Conservation (phyloP, 2,113 vertebrate genomes). For the Etheostoma spectabile region DNA sequence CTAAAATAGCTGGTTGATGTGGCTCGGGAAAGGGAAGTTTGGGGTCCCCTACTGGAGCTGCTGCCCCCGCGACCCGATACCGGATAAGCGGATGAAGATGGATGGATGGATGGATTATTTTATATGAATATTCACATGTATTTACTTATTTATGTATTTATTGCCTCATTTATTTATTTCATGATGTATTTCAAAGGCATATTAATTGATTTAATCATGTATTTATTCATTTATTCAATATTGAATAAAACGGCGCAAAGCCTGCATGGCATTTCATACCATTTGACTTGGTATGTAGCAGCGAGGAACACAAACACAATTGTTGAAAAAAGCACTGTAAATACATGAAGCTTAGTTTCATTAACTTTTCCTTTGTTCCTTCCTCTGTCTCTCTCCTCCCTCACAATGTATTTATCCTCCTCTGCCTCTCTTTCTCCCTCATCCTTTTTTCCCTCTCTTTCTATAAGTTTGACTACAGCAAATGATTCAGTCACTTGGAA, state of each 20-base stretch:
- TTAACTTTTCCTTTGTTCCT: slow-evolving; percentile 36
- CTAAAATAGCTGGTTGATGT: no score
- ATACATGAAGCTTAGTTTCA: slow-evolving; percentile 47
- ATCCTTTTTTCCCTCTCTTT: slow-evolving; percentile 2
- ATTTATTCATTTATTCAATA: no score
- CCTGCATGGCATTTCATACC: slow-evolving; percentile 41
- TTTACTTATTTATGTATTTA: no score
- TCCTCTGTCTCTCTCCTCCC: slow-evolving; percentile 44
- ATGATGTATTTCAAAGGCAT: no score
- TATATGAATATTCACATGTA: no score
- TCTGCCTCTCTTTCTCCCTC: slow-evolving; percentile 24
- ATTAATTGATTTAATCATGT: no score
- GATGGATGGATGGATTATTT: no score
- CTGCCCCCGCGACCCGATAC: no score
- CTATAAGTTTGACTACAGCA: slow-evolving; percentile 47
- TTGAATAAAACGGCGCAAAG: slow-evolving; percentile 11
- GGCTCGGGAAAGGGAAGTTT: no score
- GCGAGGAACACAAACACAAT: slow-evolving; percentile 48
- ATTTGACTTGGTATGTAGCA: slow-evolving; percentile 60
- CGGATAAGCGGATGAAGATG: no score
- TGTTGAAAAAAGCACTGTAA: slow-evolving; percentile 35
- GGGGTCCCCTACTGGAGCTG: no score
- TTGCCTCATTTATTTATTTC: no score
- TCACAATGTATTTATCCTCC: slow-evolving; percentile 50
- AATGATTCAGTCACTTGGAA: slow-evolving; percentile 51